Percentiles rank a stretch among this genome's conserved stretches.
Evolutionary conservation across 2,797 vertebrate species (phyloP).

Genomic region (Pseudochirops cupreus): DNA sequence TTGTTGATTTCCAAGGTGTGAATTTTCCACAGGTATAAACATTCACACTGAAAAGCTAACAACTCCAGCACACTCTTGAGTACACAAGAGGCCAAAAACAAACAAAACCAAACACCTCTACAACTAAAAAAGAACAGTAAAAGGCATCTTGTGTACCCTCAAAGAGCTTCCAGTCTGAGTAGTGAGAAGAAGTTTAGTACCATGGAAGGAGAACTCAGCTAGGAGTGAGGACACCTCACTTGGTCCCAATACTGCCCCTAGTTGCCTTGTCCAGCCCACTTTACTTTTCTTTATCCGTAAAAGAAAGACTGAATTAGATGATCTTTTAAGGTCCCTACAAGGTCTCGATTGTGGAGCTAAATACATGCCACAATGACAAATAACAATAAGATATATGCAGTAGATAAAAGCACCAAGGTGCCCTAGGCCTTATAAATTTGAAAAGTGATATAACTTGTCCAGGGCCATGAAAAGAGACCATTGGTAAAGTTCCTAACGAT

Average conservation of each 20-base stretch:
- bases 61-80: not conserved
- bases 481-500: not conserved
- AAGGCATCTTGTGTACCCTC: not conserved
- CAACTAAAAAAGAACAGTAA: not conserved
- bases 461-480: not conserved
- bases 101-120: not conserved
- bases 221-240: not conserved
- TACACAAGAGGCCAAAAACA: not conserved
- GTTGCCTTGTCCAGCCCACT: not conserved
- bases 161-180: not conserved
- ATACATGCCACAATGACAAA: not conserved
- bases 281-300: not conserved
- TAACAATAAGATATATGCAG: not conserved
- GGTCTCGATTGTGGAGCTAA: not conserved
- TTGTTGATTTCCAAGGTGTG: not conserved
- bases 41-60: not conserved
- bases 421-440: not conserved
- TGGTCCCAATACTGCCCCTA: not conserved
- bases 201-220: not conserved
- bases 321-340: not conserved
- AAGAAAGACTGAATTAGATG: not conserved
- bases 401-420: not conserved
- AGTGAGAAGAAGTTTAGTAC: not conserved
- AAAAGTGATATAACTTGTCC: not conserved
- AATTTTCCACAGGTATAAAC: not conserved